Evolutionary conservation across 1,140 invertebrate species (phyloP), one percentile per base, ranked within the genome.

Genomic region (Euwallacea fornicatus): DNA sequence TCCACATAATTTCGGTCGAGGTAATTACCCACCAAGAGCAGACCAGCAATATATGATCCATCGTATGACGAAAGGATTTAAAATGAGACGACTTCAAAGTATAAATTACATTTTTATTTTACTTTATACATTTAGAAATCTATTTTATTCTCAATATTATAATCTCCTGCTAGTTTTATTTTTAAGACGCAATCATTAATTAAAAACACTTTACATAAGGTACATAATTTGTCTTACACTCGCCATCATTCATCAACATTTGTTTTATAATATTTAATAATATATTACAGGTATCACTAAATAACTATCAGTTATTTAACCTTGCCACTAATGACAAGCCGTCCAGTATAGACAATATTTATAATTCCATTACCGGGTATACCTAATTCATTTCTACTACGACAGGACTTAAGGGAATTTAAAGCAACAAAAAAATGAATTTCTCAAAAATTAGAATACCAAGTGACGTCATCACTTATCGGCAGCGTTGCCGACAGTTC

Each of bases 151-250:
- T 71, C 67, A 73, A 73, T 76, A 76, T 76, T 66, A 75, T 76
- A 73, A 69, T 76, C 73, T 76, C 66, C 66, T 50, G 46, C 46
- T 50, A 50, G 46, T 68, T 74, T 73, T 74, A 74, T 72, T 72
- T 70, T 73, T 72, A 75, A 75, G 75, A 76, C 75, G 74, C 59
- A n/a, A 55, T 44, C 33, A 15, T 44, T 53, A 64, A 64, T 75
- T 75, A 78, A 74, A 74, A 72, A 76, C 77, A 78, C 78, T 79
- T 79, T 79, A 79, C 78, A 79, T 79, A 78, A 79, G 78, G 78
- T 79, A 79, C 78, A 77, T 77, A 66, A 75, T 77, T 73, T 76
- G 74, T 75, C 74, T 78, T 70, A 77, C 76, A 76, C 69, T 75
- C 74, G 74, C 73, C 75, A 42, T 33, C 75, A 77, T 74, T 78